Percentiles rank a stretch among this genome's conserved stretches.
These are phyloP conservation scores for Coenonympha glycerion DNA, from an alignment of 2,888 invertebrate species.

Conservation along the genomic window DNA sequence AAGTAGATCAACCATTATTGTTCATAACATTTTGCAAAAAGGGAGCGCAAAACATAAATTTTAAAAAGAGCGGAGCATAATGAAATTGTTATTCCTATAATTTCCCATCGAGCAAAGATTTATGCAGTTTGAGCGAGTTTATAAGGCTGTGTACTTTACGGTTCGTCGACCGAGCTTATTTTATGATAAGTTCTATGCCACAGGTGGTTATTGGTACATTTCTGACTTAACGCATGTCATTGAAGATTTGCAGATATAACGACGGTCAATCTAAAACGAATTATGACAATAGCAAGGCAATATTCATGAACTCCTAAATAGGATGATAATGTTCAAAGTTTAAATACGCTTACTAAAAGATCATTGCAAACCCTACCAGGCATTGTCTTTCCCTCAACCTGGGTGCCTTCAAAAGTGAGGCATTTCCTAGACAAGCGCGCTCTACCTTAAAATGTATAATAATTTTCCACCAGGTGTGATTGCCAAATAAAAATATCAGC, in stretches of 20 bases:
- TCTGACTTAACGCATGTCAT: neutral
- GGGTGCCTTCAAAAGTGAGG: too few species aligned
- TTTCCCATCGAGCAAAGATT: conserved; percentile 25
- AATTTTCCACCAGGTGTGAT: too few species aligned
- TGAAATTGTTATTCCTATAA: conserved; percentile 20
- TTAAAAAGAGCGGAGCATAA: conserved; percentile 2
- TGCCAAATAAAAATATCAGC: too few species aligned
- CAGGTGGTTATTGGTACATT: conserved; percentile 30
- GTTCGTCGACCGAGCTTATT: conserved; percentile 30
- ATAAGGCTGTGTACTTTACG: conserved; percentile 32
- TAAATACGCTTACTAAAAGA: too few species aligned
- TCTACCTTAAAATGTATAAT: too few species aligned
- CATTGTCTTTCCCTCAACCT: too few species aligned
- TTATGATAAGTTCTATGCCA: conserved; percentile 35
- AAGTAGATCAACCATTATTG: neutral
- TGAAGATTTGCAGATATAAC: neutral
- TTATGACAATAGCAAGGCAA: too few species aligned
- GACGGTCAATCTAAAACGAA: too few species aligned
- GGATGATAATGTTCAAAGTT: too few species aligned
- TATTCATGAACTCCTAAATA: too few species aligned
- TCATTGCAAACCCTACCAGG: too few species aligned
- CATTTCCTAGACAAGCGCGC: too few species aligned
- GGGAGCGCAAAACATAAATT: conserved; percentile 4
- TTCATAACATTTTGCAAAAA: conserved; percentile 5
- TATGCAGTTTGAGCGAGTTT: conserved; percentile 32